Conservation (phyloP, 64 coral and sea anemone species). For the Dendronephthya gigantea region DNA sequence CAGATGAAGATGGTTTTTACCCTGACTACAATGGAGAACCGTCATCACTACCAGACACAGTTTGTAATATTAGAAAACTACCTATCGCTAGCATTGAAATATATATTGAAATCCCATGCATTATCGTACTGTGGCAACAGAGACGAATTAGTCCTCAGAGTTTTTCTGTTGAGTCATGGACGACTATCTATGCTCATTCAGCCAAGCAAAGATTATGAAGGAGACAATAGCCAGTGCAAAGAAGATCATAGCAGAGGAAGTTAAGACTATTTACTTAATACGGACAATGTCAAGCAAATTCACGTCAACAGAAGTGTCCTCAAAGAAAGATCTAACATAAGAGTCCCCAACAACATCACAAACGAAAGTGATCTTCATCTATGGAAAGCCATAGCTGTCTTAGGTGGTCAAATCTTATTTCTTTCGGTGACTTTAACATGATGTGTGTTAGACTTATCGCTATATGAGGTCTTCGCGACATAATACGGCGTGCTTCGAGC, state of each 20-base stretch:
- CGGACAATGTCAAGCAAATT: background rate
- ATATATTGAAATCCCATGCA: background rate
- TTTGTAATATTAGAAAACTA: background rate
- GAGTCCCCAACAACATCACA: background rate
- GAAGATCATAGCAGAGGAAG: background rate
- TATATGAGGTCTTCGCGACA: too few relatives aligned
- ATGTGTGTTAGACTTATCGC: too few relatives aligned
- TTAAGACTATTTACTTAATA: background rate
- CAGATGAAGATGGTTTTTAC: background rate
- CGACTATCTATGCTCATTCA: background rate
- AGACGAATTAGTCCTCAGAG: background rate
- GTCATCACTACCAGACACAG: background rate
- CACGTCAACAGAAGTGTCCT: background rate
- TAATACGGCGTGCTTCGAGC: too few relatives aligned
- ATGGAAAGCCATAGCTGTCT: too few relatives aligned
- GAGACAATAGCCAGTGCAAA: background rate
- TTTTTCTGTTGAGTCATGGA: background rate
- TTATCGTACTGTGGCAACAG: background rate
- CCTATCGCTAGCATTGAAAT: background rate
- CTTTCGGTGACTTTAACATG: too few relatives aligned
- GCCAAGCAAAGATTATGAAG: background rate
- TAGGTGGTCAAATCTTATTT: too few relatives aligned
- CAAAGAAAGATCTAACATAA: background rate
- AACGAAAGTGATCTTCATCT: background rate
- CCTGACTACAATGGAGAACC: constrained; percentile 3